Evolutionary conservation across 2,113 vertebrate genomes (phyloP).

Genomic region (Phodopus roborovskii): DNA sequence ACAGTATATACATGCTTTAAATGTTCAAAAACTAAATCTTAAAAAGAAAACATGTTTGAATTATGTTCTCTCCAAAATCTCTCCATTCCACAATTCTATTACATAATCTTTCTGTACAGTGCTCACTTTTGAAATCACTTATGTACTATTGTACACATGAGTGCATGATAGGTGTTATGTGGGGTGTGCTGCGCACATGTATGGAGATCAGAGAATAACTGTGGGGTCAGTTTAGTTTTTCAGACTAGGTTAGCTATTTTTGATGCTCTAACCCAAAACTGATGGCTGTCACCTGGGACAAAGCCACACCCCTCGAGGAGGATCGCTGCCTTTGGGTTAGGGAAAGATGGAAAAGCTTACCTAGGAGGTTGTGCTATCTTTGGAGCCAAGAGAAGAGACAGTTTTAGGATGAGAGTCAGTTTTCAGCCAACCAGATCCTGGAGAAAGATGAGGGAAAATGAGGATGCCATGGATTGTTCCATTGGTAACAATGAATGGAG

Average conservation of each 20-base stretch:
- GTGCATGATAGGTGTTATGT: background rate
- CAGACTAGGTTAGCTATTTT: background rate
- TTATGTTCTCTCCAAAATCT: background rate
- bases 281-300: background rate
- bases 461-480: background rate
- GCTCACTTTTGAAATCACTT: background rate
- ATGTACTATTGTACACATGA: background rate
- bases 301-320: background rate
- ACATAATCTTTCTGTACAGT: background rate
- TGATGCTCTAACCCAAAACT: background rate
- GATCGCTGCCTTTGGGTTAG: background rate
- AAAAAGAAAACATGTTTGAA: background rate
- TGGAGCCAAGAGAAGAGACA: background rate
- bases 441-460: constrained; percentile 26
- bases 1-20: background rate
- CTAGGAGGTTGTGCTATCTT: background rate
- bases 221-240: background rate
- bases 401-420: background rate
- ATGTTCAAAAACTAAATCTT: background rate
- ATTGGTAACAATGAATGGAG: background rate
- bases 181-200: background rate
- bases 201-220: background rate
- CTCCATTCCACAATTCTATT: background rate
- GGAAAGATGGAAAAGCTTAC: background rate
- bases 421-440: background rate